phyloP scores from a whole-genome alignment of 2,888 invertebrate genomes.

The Oasisia sp. region DNA sequence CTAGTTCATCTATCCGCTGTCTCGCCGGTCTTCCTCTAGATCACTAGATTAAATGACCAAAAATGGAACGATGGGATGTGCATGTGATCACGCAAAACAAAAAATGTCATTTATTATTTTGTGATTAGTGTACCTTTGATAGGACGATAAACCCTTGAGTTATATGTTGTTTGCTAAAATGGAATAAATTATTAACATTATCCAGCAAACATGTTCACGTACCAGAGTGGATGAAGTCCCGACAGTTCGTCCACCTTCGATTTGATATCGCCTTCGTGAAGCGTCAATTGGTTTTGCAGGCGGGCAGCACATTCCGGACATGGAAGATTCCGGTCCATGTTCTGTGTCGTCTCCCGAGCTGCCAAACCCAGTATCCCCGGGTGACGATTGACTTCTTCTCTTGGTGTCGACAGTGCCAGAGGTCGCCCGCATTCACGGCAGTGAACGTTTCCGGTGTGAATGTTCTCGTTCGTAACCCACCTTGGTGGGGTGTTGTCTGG shows the following conservation, averaged over 20 bases:
- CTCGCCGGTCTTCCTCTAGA: too few relatives aligned
- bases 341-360: not conserved
- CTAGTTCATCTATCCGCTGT: too few relatives aligned
- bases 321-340: not conserved
- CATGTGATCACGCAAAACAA: too few relatives aligned
- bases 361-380: not conserved
- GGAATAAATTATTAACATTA: too few relatives aligned
- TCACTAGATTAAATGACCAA: too few relatives aligned
- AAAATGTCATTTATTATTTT: too few relatives aligned
- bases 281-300: not conserved
- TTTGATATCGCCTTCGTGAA: not conserved
- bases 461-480: not conserved
- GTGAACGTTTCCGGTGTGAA: not conserved
- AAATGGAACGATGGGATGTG: too few relatives aligned
- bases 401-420: not conserved
- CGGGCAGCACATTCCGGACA: not conserved
- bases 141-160: too few relatives aligned
- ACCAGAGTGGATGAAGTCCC: not conserved
- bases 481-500: not conserved
- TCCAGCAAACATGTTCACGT: not conserved
- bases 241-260: not conserved
- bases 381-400: not conserved
- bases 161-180: too few relatives aligned
- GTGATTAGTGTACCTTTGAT: too few relatives aligned
- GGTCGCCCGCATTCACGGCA: not conserved